Base-by-base conservation (phyloP, 37 sponge, comb jelly and placozoan genomes). In the Tethya wilhelma region DNA sequence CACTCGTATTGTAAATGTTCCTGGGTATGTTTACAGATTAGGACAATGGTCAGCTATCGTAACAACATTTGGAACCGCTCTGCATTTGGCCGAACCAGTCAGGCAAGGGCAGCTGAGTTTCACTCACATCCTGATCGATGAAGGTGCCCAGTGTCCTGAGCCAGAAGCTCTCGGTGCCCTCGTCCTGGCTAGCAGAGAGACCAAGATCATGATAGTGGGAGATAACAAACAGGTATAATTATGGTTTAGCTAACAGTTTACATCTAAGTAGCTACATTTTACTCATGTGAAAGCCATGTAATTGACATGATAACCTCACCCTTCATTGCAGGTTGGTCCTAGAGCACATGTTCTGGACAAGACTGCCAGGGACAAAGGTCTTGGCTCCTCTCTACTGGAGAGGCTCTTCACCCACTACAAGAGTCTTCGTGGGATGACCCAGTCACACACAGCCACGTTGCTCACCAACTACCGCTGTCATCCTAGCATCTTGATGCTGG, bases 101-200 rank as follows among this genome's bases (percentile, higher is more conserved):
- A 42, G n/a, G 40, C 34, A 28, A 3, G n/a, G n/a, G n/a, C n/a
- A n/a, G n/a, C n/a, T n/a, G n/a, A n/a, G n/a, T n/a, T 90, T 90
- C 62, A 72, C 90, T 33, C 90, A 90, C 68, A 84, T 90, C 39
- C 55, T 90, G 28, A 57, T 90, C 38, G 90, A 90, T 75, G 90
- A 90, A 49, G 90, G 80, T 25, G 90, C 90, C 38, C 90, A 84
- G 62, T 41, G 77, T 20, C 56, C 75, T 25, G 90, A 90, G 66
- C 85, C 90, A 25, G 90, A 90, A 38, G 31, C 75, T 25, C 38
- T 75, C 7, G 76, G 70, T 44, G 75, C 89, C 8, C 56, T 88
- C 5, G 23, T 46, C 39, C 44, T 80, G 20, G 89, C 82, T 31
- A 67, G 57, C 1, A 34, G 4, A 32, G 57, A 41, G 28, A 88